Conservation (phyloP, 2,888 invertebrate genomes). For the Melinopterus prodromus region DNA sequence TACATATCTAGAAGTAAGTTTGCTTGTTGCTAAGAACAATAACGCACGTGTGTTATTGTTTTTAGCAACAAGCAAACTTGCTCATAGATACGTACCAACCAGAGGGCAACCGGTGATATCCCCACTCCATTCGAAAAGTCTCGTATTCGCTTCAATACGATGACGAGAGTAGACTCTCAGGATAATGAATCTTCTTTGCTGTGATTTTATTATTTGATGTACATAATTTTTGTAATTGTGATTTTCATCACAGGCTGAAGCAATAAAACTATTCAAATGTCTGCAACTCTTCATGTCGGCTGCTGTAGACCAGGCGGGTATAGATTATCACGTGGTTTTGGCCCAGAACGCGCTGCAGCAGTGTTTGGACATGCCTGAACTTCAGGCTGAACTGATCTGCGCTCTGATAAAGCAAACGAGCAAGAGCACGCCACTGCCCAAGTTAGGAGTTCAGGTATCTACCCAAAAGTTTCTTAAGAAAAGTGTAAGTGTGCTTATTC, state of each 20-base stretch:
- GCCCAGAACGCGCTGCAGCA: slow-evolving; percentile 96
- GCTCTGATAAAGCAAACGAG: slow-evolving; percentile 93
- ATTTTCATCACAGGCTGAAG: slow-evolving; percentile 68
- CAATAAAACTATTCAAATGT: slow-evolving; percentile 95
- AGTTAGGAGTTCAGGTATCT: slow-evolving; percentile 67
- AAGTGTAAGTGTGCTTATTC: slow-evolving; percentile 71
- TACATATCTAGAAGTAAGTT: too few relatives aligned
- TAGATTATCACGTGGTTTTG: slow-evolving; percentile 96
- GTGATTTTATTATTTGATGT: too few relatives aligned
- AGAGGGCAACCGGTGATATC: too few relatives aligned
- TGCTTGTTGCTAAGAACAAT: too few relatives aligned
- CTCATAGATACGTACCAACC: too few relatives aligned
- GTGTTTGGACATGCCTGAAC: slow-evolving; percentile 87
- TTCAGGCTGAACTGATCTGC: slow-evolving; percentile 93
- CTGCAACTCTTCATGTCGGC: slow-evolving; percentile 96
- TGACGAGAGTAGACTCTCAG: too few relatives aligned
- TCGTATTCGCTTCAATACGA: too few relatives aligned
- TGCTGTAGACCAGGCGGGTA: slow-evolving; percentile 92
- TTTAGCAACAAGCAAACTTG: too few relatives aligned
- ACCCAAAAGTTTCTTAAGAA: slow-evolving; percentile 64
- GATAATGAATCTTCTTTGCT: too few relatives aligned
- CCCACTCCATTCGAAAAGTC: too few relatives aligned
- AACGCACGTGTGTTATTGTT: too few relatives aligned
- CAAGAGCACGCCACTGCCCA: slow-evolving; percentile 77
- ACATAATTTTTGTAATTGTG: background rate